Base-by-base conservation (phyloP, 2,113 vertebrate species). In the Jaculus jaculus region DNA sequence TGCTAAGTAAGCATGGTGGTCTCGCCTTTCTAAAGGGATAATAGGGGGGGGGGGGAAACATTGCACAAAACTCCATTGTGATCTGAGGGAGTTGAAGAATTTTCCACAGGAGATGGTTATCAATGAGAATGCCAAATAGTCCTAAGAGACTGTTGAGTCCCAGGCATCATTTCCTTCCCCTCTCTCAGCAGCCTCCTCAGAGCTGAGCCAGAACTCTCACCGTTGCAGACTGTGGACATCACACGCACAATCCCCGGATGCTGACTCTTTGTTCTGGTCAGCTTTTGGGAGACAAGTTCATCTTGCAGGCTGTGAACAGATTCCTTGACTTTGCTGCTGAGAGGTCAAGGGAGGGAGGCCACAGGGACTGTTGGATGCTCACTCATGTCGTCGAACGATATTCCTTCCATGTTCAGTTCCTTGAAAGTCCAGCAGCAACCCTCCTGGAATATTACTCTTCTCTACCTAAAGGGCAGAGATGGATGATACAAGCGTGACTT, bases 281-380 rank as follows among this genome's bases (percentile, higher is more conserved):
- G 77, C 5, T 23, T 54, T 69, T 42, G 7, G 21, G 16, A 60
- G 34, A 7, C 51, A 34, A 26, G 28, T 77, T 74, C 74, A 39
- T 23, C 34, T 63, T 86, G 51, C 24, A 15, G 34, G 10, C 42
- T 34, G 68, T 34, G 24, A 83, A 60, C 37, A 20, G 3, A 0
- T 68, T 17, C 28, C 21, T 74, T 71, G 51, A 7, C 60, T 85
- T 89, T 37, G 34, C n/a, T 71, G 47, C 58, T 26, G 54, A 54
- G 24, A 20, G 17, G 21, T 16, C 11, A 20, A 1, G 1, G n/a
- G 11, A 10, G 8, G 1, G 32, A 4, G 28, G 15, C 51, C 15
- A 1, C 7, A 1, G 10, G 61, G 7, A 23, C n/a, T 17, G 7
- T n/a, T 5, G 7, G 30, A 16, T 42, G 28, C 11, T 7, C 34